Conservation (phyloP, 2,113 vertebrate species). For the Channa argus region DNA sequence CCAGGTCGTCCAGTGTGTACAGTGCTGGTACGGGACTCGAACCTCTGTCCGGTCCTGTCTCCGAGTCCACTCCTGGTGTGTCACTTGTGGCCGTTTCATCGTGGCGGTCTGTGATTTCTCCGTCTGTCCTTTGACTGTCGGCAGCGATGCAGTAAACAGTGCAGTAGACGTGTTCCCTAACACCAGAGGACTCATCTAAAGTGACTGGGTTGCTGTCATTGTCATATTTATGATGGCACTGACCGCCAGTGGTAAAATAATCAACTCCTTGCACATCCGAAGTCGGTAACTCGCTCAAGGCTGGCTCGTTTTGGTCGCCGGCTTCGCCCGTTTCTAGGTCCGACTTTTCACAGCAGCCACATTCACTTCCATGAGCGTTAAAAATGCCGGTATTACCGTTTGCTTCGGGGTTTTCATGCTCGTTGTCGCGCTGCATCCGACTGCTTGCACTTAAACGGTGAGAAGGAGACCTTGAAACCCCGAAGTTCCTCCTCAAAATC, state of each 20-base stretch:
- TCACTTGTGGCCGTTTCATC: slow-evolving; percentile 42
- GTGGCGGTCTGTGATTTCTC: slow-evolving; percentile 33
- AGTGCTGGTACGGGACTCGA: slow-evolving; percentile 78
- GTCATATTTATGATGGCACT: slow-evolving; percentile 19
- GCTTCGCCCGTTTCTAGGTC: slow-evolving; percentile 38
- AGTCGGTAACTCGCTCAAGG: slow-evolving; percentile 31
- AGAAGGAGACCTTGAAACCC: slow-evolving; percentile 56
- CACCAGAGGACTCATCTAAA: slow-evolving; percentile 20
- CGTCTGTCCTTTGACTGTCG: slow-evolving; percentile 69
- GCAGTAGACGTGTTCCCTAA: slow-evolving; percentile 88
- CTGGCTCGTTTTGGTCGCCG: slow-evolving; percentile 50
- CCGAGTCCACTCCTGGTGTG: slow-evolving; percentile 30
- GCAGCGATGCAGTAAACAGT: slow-evolving; percentile 86
- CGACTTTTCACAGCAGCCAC: slow-evolving; percentile 44
- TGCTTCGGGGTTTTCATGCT: slow-evolving; percentile 29
- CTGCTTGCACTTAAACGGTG: slow-evolving; percentile 3
- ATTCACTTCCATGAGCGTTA: slow-evolving; percentile 11
- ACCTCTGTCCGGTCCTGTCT: slow-evolving; percentile 61
- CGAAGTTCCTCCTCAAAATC: slow-evolving; percentile 76
- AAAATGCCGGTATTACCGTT: neutral
- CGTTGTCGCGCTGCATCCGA: slow-evolving; percentile 45
- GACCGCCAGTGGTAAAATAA: slow-evolving; percentile 12
- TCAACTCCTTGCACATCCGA: slow-evolving; percentile 41
- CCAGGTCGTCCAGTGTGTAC: slow-evolving; percentile 85
- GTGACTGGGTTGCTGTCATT: slow-evolving; percentile 8